Base-by-base conservation (phyloP, 1,140 invertebrate genomes). In the Mesaphorura yosii region DNA sequence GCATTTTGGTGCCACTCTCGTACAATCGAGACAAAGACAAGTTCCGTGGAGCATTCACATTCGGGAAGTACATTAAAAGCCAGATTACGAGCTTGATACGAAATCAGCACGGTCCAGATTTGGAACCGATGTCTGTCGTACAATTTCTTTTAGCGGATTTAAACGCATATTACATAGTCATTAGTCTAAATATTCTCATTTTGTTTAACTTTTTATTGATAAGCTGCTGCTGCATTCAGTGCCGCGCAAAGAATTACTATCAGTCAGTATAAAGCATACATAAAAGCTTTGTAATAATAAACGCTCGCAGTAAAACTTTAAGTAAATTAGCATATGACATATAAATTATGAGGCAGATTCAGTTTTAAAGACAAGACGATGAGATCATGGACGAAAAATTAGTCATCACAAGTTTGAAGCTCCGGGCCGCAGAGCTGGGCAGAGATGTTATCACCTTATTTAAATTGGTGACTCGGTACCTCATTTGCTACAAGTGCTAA, bases 1-100 rank as follows among this genome's bases (percentile, higher is more conserved):
- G 61, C 57, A 68, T 50, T 14, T 2, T 38, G 12, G 29, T 55
- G 14, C 53, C 48, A 34, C 19, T 55, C 26, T 50, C 53, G n/a
- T 44, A 50, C 20, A 41, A 41, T 50, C 39, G 15, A 6, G 38
- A 37, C 4, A 50, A 48, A 31, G 40, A 50, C 27, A 37, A 26
- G 7, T 55, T 49, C n/a, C 19, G 49, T 2, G 53, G 53, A 15
- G 12, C 23, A 12, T 22, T 25, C 28, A 17, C 14, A 14, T 46
- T 46, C 23, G 12, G 14, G 19, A 46, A 26, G 7, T 26, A 46
- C 23, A 46, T 46, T 22, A 26, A 46, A 22, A 46, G 28, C 6
- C 22, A 46, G 17, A 7, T 46, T 26, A 17, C 28, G 44, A 7
- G 7, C n/a, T n/a, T n/a, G n/a, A n/a, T n/a, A n/a, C n/a, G n/a